Base-by-base conservation (phyloP, 2,888 invertebrate genomes). In the Sinelater perroti region DNA sequence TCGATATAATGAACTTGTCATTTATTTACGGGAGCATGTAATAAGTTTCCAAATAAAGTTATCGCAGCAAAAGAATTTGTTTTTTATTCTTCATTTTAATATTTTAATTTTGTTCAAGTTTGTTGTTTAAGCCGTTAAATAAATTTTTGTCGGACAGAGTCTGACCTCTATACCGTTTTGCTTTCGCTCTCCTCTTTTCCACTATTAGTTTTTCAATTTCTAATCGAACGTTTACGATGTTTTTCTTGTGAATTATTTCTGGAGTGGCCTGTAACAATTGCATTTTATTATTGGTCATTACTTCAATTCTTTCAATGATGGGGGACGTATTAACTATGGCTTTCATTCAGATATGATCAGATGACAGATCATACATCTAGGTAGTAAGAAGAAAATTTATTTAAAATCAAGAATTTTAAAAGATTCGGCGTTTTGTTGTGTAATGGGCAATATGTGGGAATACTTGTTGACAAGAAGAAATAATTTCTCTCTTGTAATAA, bases 201-300 rank as follows among this genome's bases (percentile, higher is more conserved):
- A 14, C 33, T 33, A 4, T 10, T 13, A 33, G 31, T 10, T 33
- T 33, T 10, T 33, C 16, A 14, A 33, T 33, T 33, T 33, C 33
- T 2, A 33, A 2, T 8, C 13, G 33, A 4, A 33, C 2, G 14
- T 13, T 33, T 8, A 13, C 16, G 2, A 3, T 8, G 10, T 33
- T 10, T 2, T 33, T 10, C 7, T 33, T 33, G 33, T 14, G 33
- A 33, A 14, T 3, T 33, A 33, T 28, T 28, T 28, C 5, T 28
- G 33, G 33, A 13, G 2, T 33, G 3, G 33, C 33, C 8, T 33
- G 33, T 33, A n/a, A n/a, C n/a, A n/a, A n/a, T n/a, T n/a, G n/a
- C n/a, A n/a, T n/a, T n/a, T n/a, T n/a, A n/a, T n/a, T n/a, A n/a
- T n/a, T n/a, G n/a, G n/a, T n/a, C n/a, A n/a, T n/a, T n/a, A n/a